Base-by-base conservation (phyloP, 2,797 vertebrate genomes). In the Geotrypetes seraphini region DNA sequence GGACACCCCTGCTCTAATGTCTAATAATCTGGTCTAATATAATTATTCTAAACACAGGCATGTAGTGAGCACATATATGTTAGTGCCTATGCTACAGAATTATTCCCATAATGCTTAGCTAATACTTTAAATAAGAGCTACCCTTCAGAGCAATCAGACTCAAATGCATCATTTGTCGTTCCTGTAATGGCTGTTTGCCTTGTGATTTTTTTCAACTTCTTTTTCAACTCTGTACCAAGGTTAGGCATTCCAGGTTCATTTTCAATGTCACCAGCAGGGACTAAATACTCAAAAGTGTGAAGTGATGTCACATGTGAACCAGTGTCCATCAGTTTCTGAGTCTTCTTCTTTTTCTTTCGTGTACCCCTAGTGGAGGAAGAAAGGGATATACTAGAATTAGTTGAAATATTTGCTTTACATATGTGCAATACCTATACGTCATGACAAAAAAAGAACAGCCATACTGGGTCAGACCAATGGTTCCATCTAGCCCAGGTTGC, bases 261-360 rank as follows among this genome's bases (percentile, higher is more conserved):
- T 68, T 63, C 48, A 58, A 39, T 44, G 39, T 35, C 25, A 28
- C 40, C 42, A 56, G 45, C 31, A 27, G 50, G 16, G 50, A 41
- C 16, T 66, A 60, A 53, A 5, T 68, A 55, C 22, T 66, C 20
- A 22, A 46, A 37, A 22, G 52, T 53, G 21, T 52, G 28, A 47
- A 57, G 55, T 20, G 45, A 46, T 41, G 60, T 48, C 53, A 59
- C 50, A 39, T 53, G 51, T 43, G 30, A 32, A 39, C 54, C 60
- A 36, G 48, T 53, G 66, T 50, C 42, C 41, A n/a, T n/a, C n/a
- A 21, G 30, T 47, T 33, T 58, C 40, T 63, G 41, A 47, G 72
- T 71, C 24, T 69, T 85, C 67, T 79, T 60, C 53, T 80, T 89
- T 71, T 88, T 84, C 47, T 83, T 79, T 53, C 71, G 62, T 27